phyloP scores from a whole-genome alignment of 2,113 vertebrate species.

The Brevimyrus niger region DNA sequence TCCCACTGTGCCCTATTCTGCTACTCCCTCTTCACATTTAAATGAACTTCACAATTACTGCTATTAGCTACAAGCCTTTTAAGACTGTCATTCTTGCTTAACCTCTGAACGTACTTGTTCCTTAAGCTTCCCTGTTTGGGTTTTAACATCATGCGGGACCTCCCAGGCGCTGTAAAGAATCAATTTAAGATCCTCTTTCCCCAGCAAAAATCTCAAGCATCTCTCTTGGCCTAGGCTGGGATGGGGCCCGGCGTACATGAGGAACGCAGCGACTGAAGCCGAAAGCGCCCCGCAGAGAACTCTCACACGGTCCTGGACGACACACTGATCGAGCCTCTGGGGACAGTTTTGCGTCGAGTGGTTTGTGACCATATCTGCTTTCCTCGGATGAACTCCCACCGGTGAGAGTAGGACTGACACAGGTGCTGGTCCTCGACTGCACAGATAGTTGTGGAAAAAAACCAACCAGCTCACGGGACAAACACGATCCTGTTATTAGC shows the following conservation, averaged over 20 bases:
- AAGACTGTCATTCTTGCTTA: constrained; percentile 47
- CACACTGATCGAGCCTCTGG: neutral
- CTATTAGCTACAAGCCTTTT: constrained; percentile 49
- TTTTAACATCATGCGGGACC: constrained; percentile 31
- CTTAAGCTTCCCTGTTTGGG: constrained; percentile 32
- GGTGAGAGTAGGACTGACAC: neutral
- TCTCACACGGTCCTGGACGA: neutral
- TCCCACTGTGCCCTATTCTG: neutral
- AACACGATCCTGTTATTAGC: neutral
- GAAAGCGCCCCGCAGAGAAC: neutral
- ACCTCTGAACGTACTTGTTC: constrained; percentile 32
- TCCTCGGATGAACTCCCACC: neutral
- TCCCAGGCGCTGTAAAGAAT: constrained; percentile 38
- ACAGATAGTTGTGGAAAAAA: neutral
- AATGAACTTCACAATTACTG: constrained; percentile 48
- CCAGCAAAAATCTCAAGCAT: neutral
- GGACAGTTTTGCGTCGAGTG: neutral
- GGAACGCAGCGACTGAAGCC: neutral
- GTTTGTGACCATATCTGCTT: neutral
- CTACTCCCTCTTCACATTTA: constrained; percentile 28
- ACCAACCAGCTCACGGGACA: neutral
- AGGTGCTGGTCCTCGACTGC: neutral
- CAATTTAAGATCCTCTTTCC: constrained; percentile 39
- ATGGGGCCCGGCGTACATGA: neutral
- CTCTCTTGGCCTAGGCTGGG: neutral